phyloP scores from a whole-genome alignment of 2,797 vertebrate genomes.

The Denticeps clupeoides region DNA sequence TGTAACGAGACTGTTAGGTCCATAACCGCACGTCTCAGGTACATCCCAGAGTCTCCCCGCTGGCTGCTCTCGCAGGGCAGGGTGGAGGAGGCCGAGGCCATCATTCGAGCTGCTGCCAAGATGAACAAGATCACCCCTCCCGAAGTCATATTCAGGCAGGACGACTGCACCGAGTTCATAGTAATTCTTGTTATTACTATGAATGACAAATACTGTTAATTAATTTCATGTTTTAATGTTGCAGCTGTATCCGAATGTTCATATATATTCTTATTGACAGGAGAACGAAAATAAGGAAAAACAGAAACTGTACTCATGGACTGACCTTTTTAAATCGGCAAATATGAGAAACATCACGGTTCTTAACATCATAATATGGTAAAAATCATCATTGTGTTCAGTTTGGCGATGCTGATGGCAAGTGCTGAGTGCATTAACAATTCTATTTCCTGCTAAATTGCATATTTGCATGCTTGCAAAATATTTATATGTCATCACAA shows the following conservation, averaged over 20 bases:
- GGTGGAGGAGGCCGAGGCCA: conserved; percentile 18
- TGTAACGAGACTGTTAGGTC: too few species aligned
- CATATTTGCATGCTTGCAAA: too few species aligned
- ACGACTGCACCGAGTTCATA: background rate
- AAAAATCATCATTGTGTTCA: too few species aligned
- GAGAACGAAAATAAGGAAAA: background rate
- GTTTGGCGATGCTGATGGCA: background rate
- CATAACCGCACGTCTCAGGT: too few species aligned
- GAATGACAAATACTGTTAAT: too few species aligned
- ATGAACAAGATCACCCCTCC: conserved; percentile 16
- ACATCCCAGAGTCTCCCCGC: conserved; percentile 19
- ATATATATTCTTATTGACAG: conserved; percentile 3
- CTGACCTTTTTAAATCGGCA: conserved; percentile 20
- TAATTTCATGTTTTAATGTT: too few species aligned
- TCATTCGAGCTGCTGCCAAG: conserved; percentile 16
- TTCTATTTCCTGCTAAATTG: too few species aligned
- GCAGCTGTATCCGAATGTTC: background rate
- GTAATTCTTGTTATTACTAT: too few species aligned
- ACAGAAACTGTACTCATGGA: conserved; percentile 3
- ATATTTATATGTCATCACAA: too few species aligned
- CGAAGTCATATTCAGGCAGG: conserved; percentile 8
- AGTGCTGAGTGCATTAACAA: too few species aligned
- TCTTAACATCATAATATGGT: conserved; percentile 18
- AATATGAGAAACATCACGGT: conserved; percentile 24
- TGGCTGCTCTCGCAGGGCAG: conserved; percentile 20